Conservation (phyloP, 1,140 invertebrate genomes). For the Macrobrachium rosenbergii region DNA sequence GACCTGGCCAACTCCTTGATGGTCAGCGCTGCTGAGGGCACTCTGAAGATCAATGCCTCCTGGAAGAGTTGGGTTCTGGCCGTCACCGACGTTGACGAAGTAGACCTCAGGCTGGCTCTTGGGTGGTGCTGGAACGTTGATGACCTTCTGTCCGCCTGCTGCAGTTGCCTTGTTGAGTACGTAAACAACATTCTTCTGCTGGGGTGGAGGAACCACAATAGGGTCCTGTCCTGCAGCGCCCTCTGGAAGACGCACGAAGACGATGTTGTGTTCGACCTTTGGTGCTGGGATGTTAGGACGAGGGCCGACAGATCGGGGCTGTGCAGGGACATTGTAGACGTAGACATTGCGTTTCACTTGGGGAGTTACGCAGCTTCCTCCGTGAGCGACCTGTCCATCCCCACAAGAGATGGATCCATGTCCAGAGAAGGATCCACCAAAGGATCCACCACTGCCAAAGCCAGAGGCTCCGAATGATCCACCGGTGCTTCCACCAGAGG, state of each 20-base stretch:
- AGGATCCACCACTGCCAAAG: neutral
- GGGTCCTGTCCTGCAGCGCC: neutral
- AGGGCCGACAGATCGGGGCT: neutral
- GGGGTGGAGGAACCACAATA: neutral
- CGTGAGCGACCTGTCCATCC: neutral
- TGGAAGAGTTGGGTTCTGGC: conserved; percentile 4
- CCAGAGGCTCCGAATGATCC: too few species aligned
- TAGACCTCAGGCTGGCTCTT: neutral
- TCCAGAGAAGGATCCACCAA: neutral
- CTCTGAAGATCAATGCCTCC: neutral
- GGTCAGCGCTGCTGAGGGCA: neutral
- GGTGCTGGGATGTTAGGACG: neutral
- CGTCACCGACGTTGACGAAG: neutral
- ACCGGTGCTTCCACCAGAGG: too few species aligned
- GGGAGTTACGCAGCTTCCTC: neutral
- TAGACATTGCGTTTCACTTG: neutral
- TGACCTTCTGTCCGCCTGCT: neutral
- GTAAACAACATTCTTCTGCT: neutral
- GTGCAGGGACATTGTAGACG: neutral
- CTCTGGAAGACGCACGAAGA: conserved; percentile 1
- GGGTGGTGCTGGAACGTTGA: neutral
- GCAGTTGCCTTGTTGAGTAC: neutral
- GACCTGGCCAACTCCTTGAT: too few species aligned
- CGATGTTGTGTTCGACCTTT: neutral
- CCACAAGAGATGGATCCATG: neutral